Evolutionary conservation across 2,113 vertebrate genomes (phyloP), one percentile per base, ranked within the genome.

Genomic region (Podarcis raffonei): DNA sequence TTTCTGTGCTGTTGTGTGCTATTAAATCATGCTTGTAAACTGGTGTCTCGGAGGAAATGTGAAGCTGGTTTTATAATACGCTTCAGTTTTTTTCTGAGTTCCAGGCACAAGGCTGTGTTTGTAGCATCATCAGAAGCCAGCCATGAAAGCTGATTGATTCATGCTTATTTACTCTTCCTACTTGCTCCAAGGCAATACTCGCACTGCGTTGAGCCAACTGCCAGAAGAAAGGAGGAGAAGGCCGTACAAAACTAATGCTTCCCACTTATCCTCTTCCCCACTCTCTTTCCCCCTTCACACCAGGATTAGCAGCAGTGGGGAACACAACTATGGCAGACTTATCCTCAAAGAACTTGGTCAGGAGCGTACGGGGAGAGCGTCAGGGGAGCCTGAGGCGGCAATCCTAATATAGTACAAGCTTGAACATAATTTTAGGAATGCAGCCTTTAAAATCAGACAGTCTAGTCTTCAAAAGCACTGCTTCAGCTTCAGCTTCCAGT

Each of bases 61-160:
- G 62, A 92, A 90, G 89, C 59, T 62, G 83, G 18, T 2, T 94
- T 90, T 85, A 89, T 94, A 91, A 84, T 85, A 89, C 37, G 32
- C 32, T 89, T 30, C 48, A 11, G 72, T 37, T 48, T 87, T 69
- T 7, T 27, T 71, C 65, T 78, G 20, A 35, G 23, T 81, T 81
- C 18, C 27, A 37, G 62, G 30, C 39, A 9, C 39, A 27, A 53
- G n/a, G 16, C n/a, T n/a, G 16, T 30, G 23, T 83, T 88, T 75
- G 18, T 84, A 68, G 15, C 42, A 62, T 77, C 87, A 37, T 77
- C 20, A 71, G 86, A 83, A 77, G 75, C 15, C 62, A 79, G 85
- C 15, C 59, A 48, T 86, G 85, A n/a, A 89, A 89, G 74, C 75
- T 27, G 87, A 57, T 78, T 22, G 15, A 83, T 30, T 39, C 77